Evolutionary conservation across 92 coral and sea anemone species (phyloP).

Genomic region (Heliopora coerulea): DNA sequence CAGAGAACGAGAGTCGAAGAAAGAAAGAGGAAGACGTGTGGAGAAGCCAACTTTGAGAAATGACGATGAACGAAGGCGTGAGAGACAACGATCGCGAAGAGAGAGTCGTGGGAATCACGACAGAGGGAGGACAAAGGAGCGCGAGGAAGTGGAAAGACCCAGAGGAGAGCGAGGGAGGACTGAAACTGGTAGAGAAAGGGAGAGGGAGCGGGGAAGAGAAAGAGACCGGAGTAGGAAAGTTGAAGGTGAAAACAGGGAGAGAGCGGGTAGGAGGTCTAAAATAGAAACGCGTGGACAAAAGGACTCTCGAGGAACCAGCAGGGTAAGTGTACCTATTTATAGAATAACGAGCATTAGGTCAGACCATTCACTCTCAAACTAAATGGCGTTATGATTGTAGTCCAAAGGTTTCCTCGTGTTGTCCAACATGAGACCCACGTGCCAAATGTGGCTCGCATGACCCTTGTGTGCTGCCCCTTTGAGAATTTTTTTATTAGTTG

Average conservation of each 20-base stretch:
- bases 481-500: too few species aligned
- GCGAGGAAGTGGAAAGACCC: conserved; percentile 22
- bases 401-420: too few species aligned
- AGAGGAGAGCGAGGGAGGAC: conserved; percentile 25
- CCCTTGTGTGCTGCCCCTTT: too few species aligned
- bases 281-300: conserved; percentile 56
- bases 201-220: conserved; percentile 48
- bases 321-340: too few species aligned
- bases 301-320: conserved; percentile 62
- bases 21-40: conserved; percentile 41
- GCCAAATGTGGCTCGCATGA: too few species aligned
- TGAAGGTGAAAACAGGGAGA: conserved; percentile 51
- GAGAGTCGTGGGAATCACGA: conserved; percentile 43
- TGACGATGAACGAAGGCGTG: conserved; percentile 41
- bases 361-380: too few species aligned
- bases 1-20: conserved; percentile 41
- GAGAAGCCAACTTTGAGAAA: conserved; percentile 4
- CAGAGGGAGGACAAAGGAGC: conserved; percentile 32
- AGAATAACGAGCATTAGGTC: too few species aligned
- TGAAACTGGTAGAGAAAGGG: conserved; percentile 38
- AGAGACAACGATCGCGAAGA: conserved; percentile 36
- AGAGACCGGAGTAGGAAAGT: conserved; percentile 58
- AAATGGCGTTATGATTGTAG: too few species aligned
- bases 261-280: conserved; percentile 62
- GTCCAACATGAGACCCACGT: too few species aligned